Evolutionary conservation across 2,888 invertebrate species (phyloP).

Genomic region (Bellardia pandia): DNA sequence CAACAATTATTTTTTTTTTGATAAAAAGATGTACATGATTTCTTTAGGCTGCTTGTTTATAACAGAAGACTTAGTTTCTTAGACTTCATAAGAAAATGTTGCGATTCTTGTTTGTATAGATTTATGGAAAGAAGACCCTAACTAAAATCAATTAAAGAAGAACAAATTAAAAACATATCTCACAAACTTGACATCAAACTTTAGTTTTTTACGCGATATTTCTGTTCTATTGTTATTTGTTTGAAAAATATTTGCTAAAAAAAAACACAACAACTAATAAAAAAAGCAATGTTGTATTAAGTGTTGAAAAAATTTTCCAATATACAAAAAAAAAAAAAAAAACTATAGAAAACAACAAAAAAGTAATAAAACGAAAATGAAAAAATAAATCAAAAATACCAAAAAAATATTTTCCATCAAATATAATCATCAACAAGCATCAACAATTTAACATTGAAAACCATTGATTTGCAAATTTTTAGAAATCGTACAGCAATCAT

Average conservation of each 20-base stretch:
- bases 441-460: constrained; percentile 33
- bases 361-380: constrained; percentile 19
- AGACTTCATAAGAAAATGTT: too few relatives aligned
- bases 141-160: too few relatives aligned
- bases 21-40: too few relatives aligned
- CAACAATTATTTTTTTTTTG: too few relatives aligned
- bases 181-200: constrained; percentile 46
- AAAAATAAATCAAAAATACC: not conserved
- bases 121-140: too few relatives aligned
- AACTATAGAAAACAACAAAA: constrained; percentile 23
- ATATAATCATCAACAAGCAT: constrained; percentile 1
- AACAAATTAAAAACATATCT: constrained; percentile 16
- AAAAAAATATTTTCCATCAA: constrained; percentile 35
- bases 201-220: constrained; percentile 22
- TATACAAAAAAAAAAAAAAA: constrained; percentile 32
- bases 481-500: constrained; percentile 11
- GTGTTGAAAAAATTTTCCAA: constrained; percentile 40
- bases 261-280: constrained; percentile 14
- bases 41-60: too few relatives aligned
- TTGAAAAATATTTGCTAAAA: constrained; percentile 26
- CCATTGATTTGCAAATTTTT: constrained; percentile 17
- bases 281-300: not conserved
- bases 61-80: too few relatives aligned
- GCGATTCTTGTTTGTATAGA: too few relatives aligned
- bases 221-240: constrained; percentile 16